Base-by-base conservation (phyloP, 2,888 invertebrate species). In the Euplagia quadripunctaria region DNA sequence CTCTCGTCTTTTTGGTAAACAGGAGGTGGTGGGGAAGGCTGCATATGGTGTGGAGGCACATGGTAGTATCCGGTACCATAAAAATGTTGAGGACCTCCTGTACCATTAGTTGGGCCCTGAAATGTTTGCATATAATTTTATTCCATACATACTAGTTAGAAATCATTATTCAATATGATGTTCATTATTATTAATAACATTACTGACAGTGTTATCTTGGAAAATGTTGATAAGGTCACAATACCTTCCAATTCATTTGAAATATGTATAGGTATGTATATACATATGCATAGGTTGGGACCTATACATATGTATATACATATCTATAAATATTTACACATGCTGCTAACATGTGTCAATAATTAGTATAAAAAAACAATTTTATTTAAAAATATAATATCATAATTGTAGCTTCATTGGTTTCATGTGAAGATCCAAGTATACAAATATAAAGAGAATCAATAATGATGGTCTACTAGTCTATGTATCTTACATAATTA, bases 1-100 rank as follows among this genome's bases (percentile, higher is more conserved):
- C 98, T 96, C 91, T 98, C 98, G 91, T 98, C 98, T 91, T 98
- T 97, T 88, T 97, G 97, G 92, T 96, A 97, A 63, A 93, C 93
- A 2, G 93, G 94, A 6, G 96, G 96, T 68, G 97, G 97, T 72
- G 97, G 97, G 81, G 97, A 97, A 93, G 97, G 97, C 84, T 97
- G 97, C 93, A 97, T 96, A 88, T 97, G 97, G 87, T 97, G 96
- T 85, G 93, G 92, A 78, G 95, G 92, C 89, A 94, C 91, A 85
- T 97, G 92, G 92, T 96, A 97, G 85, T 96, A 95, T 63, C 96
- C 96, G 58, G 96, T 93, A 79, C 97, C 96, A 87, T 97, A 97
- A 86, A 96, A 97, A 90, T 97, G 97, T 88, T 97, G 97, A 77
- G 97, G 97, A 84, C 96, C 97, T 78, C 97, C 97, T 80, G 97